Evolutionary conservation across 1,140 invertebrate species (phyloP).

Genomic region (Melanaphis sacchari): DNA sequence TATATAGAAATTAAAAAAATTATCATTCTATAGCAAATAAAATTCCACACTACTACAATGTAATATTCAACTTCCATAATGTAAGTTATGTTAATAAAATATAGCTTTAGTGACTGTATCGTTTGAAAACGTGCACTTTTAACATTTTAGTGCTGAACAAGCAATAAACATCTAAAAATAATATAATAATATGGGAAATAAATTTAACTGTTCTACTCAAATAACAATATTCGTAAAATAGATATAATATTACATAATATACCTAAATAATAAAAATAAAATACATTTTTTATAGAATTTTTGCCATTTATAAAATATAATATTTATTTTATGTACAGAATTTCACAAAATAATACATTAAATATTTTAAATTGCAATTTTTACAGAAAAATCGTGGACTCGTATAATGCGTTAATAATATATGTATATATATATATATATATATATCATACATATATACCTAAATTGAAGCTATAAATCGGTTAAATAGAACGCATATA

Average conservation of each 20-base stretch:
- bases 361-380: no score
- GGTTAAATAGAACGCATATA: background rate
- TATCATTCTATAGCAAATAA: background rate
- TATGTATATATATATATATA: no score
- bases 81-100: background rate
- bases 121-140: background rate
- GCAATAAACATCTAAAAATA: background rate
- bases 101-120: background rate
- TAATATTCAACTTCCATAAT: background rate
- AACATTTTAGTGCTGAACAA: background rate
- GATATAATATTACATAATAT: background rate
- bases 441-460: no score
- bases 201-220: background rate
- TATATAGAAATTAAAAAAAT: background rate
- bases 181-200: background rate
- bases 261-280: background rate
- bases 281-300: background rate
- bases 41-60: background rate
- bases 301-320: background rate
- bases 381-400: no score
- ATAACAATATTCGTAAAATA: constrained; percentile 1
- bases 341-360: background rate
- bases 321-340: background rate
- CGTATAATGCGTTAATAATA: no score
- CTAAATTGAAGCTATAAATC: no score